Base-by-base conservation (phyloP, 2,113 vertebrate species). In the Brachirus orientalis region DNA sequence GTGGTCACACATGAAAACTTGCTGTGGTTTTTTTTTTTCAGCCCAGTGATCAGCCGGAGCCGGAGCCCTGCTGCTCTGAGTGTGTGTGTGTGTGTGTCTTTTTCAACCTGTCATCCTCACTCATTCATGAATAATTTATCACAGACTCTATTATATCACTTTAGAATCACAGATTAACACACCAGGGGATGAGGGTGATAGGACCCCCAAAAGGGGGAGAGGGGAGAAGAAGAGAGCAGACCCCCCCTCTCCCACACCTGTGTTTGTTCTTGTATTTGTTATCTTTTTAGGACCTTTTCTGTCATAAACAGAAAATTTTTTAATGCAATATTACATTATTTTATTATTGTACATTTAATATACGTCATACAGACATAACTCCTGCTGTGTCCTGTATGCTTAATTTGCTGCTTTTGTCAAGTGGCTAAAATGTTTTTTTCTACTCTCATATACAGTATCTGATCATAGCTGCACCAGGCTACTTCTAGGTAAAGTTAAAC, bases 91-190 rank as follows among this genome's bases (percentile, higher is more conserved):
- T 65, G 61, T 36, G 67, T 48, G 69, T 71, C 41, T 55, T 22
- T 47, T 63, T 40, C 55, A 59, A 63, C 40, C 48, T 52, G 57
- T 63, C 72, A 33, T 41, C 52, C 50, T 57, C 38, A 28, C 57
- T 66, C 59, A 22, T 43, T 82, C 55, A 85, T 92, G 72, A 86
- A 91, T 92, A 79, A 87, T 89, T 85, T 44, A 89, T 85, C 20
- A 78, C 12, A 16, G 69, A 51, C 51, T n/a, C 51, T 62, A 70
- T 69, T 75, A 90, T 84, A 87, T 85, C 69, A 74, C 62, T 74
- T 86, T 60, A 85, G 80, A 90, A 80, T 86, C 77, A 70, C 70
- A 87, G 81, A 90, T 85, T 78, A 84, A 86, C 72, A 71, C 87
- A 73, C 68, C 16, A 17, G 67, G 47, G 77, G 35, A 41, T 28